These are phyloP conservation scores for Drosophila nigritarsus DNA, from an alignment of 2,888 invertebrate species.

Conservation along the genomic window DNA sequence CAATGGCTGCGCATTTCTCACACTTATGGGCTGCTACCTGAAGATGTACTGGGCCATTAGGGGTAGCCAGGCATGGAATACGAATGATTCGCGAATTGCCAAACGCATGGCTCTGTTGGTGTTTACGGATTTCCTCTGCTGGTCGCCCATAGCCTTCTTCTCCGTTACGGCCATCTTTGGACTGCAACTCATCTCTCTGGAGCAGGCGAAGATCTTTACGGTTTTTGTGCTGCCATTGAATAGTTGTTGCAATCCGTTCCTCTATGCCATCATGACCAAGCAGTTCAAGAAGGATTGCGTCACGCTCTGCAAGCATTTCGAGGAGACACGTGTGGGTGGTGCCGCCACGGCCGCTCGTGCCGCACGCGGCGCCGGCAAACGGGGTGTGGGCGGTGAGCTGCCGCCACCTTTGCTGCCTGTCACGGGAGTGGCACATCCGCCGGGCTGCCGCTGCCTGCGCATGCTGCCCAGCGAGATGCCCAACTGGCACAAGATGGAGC, in stretches of 20 bases:
- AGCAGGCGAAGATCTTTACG: slow-evolving; percentile 98
- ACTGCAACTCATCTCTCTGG: slow-evolving; percentile 94
- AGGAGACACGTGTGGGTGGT: slow-evolving; percentile 92
- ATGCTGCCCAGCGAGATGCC: slow-evolving; percentile 85
- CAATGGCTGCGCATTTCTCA: slow-evolving; percentile 97
- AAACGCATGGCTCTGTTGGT: slow-evolving; percentile 98
- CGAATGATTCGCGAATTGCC: slow-evolving; percentile 97
- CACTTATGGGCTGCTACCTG: slow-evolving; percentile 97
- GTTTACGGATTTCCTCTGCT: slow-evolving; percentile 98
- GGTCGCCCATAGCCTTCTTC: slow-evolving; percentile 99
- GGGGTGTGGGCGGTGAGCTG: slow-evolving; percentile 88
- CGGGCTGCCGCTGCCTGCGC: slow-evolving; percentile 86
- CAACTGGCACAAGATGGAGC: slow-evolving; percentile 82
- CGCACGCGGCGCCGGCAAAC: slow-evolving; percentile 44
- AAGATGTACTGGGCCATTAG: slow-evolving; percentile 99
- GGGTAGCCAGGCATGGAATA: slow-evolving; percentile 99
- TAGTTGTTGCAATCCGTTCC: slow-evolving; percentile 98
- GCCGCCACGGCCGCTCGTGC: slow-evolving; percentile 41
- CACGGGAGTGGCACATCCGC: slow-evolving; percentile 79
- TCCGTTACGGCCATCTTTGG: slow-evolving; percentile 97
- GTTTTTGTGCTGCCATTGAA: slow-evolving; percentile 98
- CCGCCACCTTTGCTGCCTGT: slow-evolving; percentile 86
- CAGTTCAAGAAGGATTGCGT: slow-evolving; percentile 99
- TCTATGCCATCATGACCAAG: slow-evolving; percentile 98
- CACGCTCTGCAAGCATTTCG: slow-evolving; percentile 97